phyloP scores from a whole-genome alignment of 2,888 invertebrate species.

The Tenthredo distinguenda region DNA sequence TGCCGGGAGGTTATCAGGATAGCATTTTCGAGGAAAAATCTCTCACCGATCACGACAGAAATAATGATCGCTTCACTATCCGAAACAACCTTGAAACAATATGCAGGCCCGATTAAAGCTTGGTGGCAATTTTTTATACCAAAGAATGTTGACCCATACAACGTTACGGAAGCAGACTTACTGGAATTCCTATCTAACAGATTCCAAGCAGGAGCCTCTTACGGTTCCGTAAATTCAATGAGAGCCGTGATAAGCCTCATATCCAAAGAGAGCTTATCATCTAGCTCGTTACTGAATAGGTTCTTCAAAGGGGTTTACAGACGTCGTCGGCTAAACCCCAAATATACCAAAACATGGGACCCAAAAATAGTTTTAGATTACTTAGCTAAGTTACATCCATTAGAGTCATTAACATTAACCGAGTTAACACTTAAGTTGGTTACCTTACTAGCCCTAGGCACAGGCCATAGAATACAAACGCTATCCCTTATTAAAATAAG shows the following conservation, averaged over 20 bases:
- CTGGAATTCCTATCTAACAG: constrained; percentile 46
- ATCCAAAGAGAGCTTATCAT: constrained; percentile 30
- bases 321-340: background rate
- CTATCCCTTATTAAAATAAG: constrained; percentile 55
- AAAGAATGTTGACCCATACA: constrained; percentile 28
- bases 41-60: background rate
- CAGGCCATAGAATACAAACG: constrained; percentile 56
- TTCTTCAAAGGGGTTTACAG: background rate
- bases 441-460: constrained; percentile 53
- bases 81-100: constrained; percentile 43
- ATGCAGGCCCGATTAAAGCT: constrained; percentile 22
- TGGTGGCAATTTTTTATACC: constrained; percentile 32
- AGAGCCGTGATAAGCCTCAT: constrained; percentile 53
- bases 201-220: constrained; percentile 45
- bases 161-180: background rate
- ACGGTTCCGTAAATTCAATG: constrained; percentile 51
- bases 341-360: constrained; percentile 54
- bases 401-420: constrained; percentile 51
- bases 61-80: constrained; percentile 31
- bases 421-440: constrained; percentile 54
- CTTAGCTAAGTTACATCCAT: constrained; percentile 45
- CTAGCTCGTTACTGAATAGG: background rate
- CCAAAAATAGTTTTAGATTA: constrained; percentile 26
- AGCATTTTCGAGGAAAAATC: background rate
- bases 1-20: background rate